Evolutionary conservation across 2,113 vertebrate species (phyloP).

Genomic region (Calyptomena viridis): DNA sequence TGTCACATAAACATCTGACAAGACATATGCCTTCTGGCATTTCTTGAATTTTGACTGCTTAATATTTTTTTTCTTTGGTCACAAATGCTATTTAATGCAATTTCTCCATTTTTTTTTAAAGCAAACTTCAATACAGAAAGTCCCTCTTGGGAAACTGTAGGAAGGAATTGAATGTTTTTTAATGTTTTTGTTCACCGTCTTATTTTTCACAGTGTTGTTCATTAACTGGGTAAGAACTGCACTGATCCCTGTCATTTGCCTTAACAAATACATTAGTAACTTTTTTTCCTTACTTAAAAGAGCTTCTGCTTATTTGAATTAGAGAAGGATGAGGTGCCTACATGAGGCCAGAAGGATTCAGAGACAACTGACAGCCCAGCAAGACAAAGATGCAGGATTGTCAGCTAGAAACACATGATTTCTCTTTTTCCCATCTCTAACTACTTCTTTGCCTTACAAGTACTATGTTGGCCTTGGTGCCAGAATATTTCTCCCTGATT

Average conservation of each 20-base stretch:
- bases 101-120: neutral
- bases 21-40: conserved; percentile 39
- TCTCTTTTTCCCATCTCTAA: neutral
- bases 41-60: conserved; percentile 53
- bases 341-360: neutral
- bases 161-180: neutral
- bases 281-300: neutral
- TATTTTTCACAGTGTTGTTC: neutral
- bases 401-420: neutral
- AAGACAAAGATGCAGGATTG: neutral
- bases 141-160: neutral
- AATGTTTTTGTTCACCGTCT: neutral
- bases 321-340: neutral
- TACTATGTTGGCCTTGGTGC: neutral
- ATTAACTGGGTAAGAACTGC: neutral
- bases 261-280: neutral
- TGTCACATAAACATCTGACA: conserved; percentile 37
- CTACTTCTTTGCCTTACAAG: neutral
- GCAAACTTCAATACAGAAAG: neutral
- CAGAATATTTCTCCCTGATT: neutral
- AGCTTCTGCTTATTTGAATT: neutral
- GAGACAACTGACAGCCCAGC: neutral
- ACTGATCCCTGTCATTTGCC: neutral
- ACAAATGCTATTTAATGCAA: conserved; percentile 26
- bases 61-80: conserved; percentile 34